Base-by-base conservation (phyloP, 2,113 vertebrate genomes). In the Nothocercus julius region DNA sequence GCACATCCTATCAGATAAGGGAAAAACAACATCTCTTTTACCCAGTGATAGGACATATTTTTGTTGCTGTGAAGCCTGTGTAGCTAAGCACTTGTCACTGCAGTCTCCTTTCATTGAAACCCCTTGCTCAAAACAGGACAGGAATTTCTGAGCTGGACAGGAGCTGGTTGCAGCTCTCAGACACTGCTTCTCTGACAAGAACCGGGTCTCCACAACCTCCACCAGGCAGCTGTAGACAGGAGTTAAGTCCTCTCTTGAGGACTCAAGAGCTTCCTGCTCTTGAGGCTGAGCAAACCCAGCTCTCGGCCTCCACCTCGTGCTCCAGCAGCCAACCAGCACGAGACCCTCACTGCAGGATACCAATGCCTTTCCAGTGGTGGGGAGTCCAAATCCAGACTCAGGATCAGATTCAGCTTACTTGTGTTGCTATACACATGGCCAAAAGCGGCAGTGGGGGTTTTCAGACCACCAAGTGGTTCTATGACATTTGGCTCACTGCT, bases 351-450 rank as follows among this genome's bases (percentile, higher is more conserved):
- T 44, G 12, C 4, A 27, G 8, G 36, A 42, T 42, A 67, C 25
- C 40, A 67, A 67, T 47, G 20, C 42, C 27, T 12, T 20, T 85
- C 62, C 44, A 34, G 30, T 11, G 85, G 40, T 5, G 9, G 11
- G 5, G 86, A 68, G 53, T 51, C 21, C 30, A 61, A 45, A 90
- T 61, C 30, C 0, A 1, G 36, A 21, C 44, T 66, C 0, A 0
- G 28, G 53, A 45, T 5, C 34, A 40, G 42, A 53, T 30, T 51
- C 19, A 14, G 32, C 64, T 75, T 75, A 64, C 47, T 42, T 59
- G 25, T 63, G 66, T 24, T 59, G 5, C 56, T 70, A 28, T 5
- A 70, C 49, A 24, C 75, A 7, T 5, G 20, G 32, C 25, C 36
- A 61, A 28, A 69, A 59, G 24, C 58, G 58, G 13, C 10, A 70